A percentile compares a stretch with the other conserved stretches of the same genome.
Conservation (phyloP, 1,140 invertebrate species). For the Hesperophylax magnus region DNA sequence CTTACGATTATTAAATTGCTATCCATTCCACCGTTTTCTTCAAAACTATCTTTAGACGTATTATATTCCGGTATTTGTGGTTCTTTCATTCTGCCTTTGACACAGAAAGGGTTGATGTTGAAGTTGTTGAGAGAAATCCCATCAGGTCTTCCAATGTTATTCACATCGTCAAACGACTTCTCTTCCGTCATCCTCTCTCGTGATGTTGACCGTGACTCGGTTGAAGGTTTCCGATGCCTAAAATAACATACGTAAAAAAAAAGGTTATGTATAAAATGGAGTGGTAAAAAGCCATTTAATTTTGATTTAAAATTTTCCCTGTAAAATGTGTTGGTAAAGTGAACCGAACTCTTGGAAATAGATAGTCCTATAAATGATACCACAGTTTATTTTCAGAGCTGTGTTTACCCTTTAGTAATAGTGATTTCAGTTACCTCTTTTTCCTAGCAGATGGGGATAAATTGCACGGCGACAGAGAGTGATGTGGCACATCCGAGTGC, state of each 20-base stretch:
- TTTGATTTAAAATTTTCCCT: too few species aligned
- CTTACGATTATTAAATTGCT: constrained; percentile 41
- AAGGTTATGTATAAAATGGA: too few species aligned
- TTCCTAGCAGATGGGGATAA: constrained; percentile 61
- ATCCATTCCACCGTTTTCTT: constrained; percentile 46
- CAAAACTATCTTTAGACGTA: constrained; percentile 46
- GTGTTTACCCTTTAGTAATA: too few species aligned
- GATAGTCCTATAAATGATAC: too few species aligned
- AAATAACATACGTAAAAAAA: background rate
- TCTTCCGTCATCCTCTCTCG: constrained; percentile 66
- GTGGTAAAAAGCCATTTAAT: too few species aligned
- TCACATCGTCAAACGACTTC: constrained; percentile 42
- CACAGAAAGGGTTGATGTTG: constrained; percentile 39
- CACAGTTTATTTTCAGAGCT: too few species aligned
- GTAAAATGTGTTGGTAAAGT: too few species aligned
- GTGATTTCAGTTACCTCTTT: constrained; percentile 56
- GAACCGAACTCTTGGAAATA: too few species aligned
- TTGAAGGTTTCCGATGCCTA: constrained; percentile 80
- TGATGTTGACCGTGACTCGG: constrained; percentile 76
- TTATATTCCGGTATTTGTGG: constrained; percentile 35
- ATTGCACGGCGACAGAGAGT: constrained; percentile 65
- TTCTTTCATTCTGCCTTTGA: constrained; percentile 38
- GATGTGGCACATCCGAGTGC: constrained; percentile 65
- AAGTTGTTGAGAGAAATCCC: constrained; percentile 63
- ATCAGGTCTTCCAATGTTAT: constrained; percentile 30